These are phyloP conservation scores for Drosophila anomelani DNA, from an alignment of 2,888 invertebrate species.

Conservation along the genomic window DNA sequence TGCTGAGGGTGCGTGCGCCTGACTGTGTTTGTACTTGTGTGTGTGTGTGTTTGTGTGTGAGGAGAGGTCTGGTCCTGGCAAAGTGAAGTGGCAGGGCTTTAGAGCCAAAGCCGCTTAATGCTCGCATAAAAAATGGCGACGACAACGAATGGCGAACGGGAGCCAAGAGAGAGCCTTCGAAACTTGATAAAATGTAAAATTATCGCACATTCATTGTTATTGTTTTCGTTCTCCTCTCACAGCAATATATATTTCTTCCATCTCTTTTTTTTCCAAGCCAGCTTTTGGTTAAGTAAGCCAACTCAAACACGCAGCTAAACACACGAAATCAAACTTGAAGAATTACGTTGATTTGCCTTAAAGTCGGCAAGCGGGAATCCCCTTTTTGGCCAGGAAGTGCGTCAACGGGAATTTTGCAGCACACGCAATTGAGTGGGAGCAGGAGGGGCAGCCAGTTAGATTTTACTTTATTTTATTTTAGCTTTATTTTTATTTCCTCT, in stretches of 20 bases:
- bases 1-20: conserved; percentile 25
- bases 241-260: conserved; percentile 24
- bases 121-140: conserved; percentile 77
- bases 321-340: conserved; percentile 75
- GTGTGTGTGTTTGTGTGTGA: not conserved
- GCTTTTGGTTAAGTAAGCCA: conserved; percentile 69
- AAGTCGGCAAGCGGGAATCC: conserved; percentile 38
- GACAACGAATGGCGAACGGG: conserved; percentile 57
- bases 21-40: conserved; percentile 24
- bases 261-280: conserved; percentile 21
- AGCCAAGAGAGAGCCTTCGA: conserved; percentile 44
- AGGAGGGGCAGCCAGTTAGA: conserved; percentile 60
- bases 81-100: conserved; percentile 76
- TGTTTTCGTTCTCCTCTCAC: conserved; percentile 56
- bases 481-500: conserved; percentile 63
- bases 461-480: conserved; percentile 66
- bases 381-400: conserved; percentile 51
- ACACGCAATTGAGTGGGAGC: conserved; percentile 59
- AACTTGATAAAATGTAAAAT: conserved; percentile 80
- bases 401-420: conserved; percentile 67
- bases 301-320: conserved; percentile 73
- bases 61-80: conserved; percentile 11
- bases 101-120: conserved; percentile 76
- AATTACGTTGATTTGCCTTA: conserved; percentile 74
- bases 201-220: conserved; percentile 80